phyloP scores from a whole-genome alignment of 2,113 vertebrate genomes.

The Ammodytes marinus region DNA sequence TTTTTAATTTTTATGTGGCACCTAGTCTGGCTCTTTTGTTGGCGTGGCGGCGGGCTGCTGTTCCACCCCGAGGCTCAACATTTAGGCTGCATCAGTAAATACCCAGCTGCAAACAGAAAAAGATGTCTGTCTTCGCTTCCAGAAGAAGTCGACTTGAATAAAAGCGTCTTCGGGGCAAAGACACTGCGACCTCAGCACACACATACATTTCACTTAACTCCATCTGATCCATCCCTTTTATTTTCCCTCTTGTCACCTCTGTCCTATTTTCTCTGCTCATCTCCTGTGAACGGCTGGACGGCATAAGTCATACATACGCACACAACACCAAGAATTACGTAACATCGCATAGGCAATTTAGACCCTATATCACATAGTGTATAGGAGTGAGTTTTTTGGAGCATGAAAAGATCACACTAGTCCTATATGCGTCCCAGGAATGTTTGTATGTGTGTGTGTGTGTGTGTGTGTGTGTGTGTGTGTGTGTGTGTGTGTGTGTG shows the following conservation, averaged over 20 bases:
- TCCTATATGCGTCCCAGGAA: conserved; percentile 19
- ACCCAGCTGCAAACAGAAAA: conserved; percentile 68
- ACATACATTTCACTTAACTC: conserved; percentile 54
- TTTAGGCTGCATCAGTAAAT: conserved; percentile 74
- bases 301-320: conserved; percentile 29
- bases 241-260: conserved; percentile 43
- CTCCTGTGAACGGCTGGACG: conserved; percentile 25
- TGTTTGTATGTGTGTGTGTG: conserved; percentile 15
- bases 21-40: conserved; percentile 48
- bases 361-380: conserved; percentile 27
- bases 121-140: conserved; percentile 50
- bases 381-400: conserved; percentile 59
- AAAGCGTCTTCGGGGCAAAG: conserved; percentile 69
- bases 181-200: conserved; percentile 37
- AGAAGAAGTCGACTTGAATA: conserved; percentile 66
- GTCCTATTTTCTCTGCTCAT: conserved; percentile 51
- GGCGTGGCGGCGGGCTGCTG: conserved; percentile 24
- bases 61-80: conserved; percentile 58
- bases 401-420: conserved; percentile 44
- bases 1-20: not conserved
- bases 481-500: too few species aligned
- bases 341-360: conserved; percentile 47
- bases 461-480: not conserved
- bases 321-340: conserved; percentile 41
- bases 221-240: conserved; percentile 33